Evolutionary conservation across 1,140 invertebrate species (phyloP), one percentile per base, ranked within the genome.

Genomic region (Ceratitis capitata): DNA sequence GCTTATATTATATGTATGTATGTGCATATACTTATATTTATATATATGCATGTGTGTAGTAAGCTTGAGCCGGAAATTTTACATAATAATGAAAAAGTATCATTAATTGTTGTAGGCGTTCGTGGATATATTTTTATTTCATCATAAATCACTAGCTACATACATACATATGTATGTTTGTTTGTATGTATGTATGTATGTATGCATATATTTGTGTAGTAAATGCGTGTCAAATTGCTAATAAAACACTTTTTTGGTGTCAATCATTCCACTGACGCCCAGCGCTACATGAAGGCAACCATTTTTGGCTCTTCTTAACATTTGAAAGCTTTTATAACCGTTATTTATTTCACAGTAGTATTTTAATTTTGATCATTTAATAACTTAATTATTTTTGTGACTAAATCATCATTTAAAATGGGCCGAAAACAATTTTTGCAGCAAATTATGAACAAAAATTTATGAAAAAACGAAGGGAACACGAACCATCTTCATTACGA

Each of bases 171-270:
- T 49, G 47, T 49, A 49, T 49, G 47, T 49, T 9, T 1, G 14
- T n/a, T n/a, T n/a, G n/a, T n/a, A n/a, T n/a, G n/a, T n/a, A n/a
- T n/a, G n/a, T n/a, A n/a, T n/a, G n/a, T n/a, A n/a, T n/a, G n/a
- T n/a, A n/a, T n/a, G n/a, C n/a, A n/a, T n/a, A n/a, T n/a, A 16
- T 53, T 53, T 4, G 51, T 53, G 51, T 53, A 78, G 19, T 23
- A 69, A 78, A n/a, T 78, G 69, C 69, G 69, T 78, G 69, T 78
- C n/a, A 78, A 78, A 78, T 78, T 78, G 42, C 69, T 45, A 45
- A 78, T 42, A 78, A 78, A 78, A 45, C 23, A 35, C 6, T 5
- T 42, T 10, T 47, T 42, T 78, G 23, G 19, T 78, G 6, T 16
- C 61, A 3, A 69, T n/a, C 61, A 64, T 16, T 53, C 16, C 5